Base-by-base conservation (phyloP, 1,140 invertebrate genomes). In the Coenobita brevimanus region DNA sequence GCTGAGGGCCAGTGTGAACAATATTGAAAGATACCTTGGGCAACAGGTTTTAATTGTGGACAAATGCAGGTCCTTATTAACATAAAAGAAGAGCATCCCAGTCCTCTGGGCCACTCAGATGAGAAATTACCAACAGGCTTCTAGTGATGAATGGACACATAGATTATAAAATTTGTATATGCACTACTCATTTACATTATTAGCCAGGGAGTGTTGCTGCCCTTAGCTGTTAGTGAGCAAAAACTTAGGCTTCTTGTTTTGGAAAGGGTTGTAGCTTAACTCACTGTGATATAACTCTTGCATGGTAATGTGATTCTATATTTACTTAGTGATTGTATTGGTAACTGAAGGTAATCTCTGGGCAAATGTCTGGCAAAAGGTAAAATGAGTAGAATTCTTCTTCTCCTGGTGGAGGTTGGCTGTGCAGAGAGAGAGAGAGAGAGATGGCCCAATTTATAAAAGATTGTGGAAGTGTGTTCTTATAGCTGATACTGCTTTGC, bases 241-340 rank as follows among this genome's bases (percentile, higher is more conserved):
- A 82, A 86, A n/a, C n/a, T 60, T 86, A 86, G 83, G 83, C 83
- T 86, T 86, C 73, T n/a, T n/a, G n/a, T n/a, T 86, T 86, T 75
- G 76, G 83, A 86, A 86, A 86, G 83, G 83, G 83, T 86, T 86
- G 83, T 86, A 86, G 83, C 83, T 86, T 86, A 86, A 86, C 83
- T 86, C 54, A 86, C 83, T 86, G 83, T 86, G 83, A n/a, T n/a
- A 86, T 86, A 86, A 86, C 83, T 86, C 78, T 86, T 86, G 83
- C 83, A 86, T 86, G 83, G 83, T 86, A 86, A 86, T 86, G 83
- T 86, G 83, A 86, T 86, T 86, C 83, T 86, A 75, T 86, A 86
- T n/a, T 86, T 86, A 86, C 83, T 86, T 78, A 86, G 78, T 86
- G 71, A 86, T 86, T 75, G 73, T 86, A 67, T 79, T n/a, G n/a